Evolutionary conservation across 2,888 invertebrate species (phyloP).

Genomic region (Ganaspis brasiliensis): DNA sequence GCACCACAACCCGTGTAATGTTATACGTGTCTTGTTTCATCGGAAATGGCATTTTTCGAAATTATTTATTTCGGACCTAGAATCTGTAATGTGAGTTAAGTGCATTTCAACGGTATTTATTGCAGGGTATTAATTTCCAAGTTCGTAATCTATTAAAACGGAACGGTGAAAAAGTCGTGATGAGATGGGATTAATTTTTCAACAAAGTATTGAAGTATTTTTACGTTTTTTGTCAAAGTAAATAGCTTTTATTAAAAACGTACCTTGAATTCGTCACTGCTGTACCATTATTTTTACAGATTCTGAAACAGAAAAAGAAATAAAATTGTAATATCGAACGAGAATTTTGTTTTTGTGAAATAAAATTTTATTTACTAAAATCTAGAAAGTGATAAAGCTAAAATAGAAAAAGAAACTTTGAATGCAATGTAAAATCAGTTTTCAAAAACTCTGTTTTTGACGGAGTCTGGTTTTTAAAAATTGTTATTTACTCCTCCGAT

Average conservation of each 20-base stretch:
- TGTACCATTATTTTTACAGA: constrained; percentile 23
- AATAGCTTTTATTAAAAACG: background rate
- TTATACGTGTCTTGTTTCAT: constrained; percentile 42
- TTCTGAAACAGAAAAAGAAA: constrained; percentile 3
- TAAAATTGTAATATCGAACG: background rate
- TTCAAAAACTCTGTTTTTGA: background rate
- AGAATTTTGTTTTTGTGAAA: too few relatives aligned
- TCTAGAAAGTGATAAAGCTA: too few relatives aligned
- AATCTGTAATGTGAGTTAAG: constrained; percentile 10
- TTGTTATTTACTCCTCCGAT: background rate
- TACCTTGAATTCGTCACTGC: constrained; percentile 32
- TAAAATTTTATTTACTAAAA: too few relatives aligned
- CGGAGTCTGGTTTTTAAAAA: background rate
- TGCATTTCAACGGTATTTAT: constrained; percentile 21
- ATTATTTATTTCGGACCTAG: constrained; percentile 26
- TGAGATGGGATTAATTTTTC: too few relatives aligned
- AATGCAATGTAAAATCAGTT: background rate
- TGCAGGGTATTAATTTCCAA: background rate
- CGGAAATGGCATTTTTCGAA: constrained; percentile 37
- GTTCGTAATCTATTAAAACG: background rate
- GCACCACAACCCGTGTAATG: constrained; percentile 26
- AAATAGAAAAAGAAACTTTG: background rate
- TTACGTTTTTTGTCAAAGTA: background rate
- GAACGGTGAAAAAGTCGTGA: background rate
- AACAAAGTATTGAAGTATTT: background rate